Evolutionary conservation across 2,797 vertebrate genomes (phyloP), one percentile per base, ranked within the genome.

Genomic region (Sarcoramphus papa): DNA sequence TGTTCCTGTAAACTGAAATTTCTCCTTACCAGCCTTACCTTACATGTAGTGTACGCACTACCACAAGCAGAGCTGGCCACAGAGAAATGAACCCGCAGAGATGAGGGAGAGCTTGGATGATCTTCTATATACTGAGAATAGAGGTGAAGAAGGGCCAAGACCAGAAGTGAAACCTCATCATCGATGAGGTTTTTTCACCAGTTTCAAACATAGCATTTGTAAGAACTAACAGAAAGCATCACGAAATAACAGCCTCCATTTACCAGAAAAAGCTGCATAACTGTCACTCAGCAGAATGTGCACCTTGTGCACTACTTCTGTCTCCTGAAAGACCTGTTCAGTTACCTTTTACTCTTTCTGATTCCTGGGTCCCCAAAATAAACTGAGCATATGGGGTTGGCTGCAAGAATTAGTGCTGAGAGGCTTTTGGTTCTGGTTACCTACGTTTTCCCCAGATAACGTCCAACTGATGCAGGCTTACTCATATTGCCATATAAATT

Each of bases 31-130:
- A 56, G 43, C 12, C 21, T 56, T 50, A 73, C 41, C 47, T 60
- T 50, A n/a, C 6, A 63, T 6, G 37, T 30, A 50, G 24, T 3
- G 1, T 37, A 62, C 0, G 1, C 16, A n/a, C 28, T 88, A 53
- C 12, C 60, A 63, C 37, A 74, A 84, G 68, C 62, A 85, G 33
- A 79, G 25, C 30, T 79, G 54, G 24, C 30, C 28, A 74, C 54
- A 63, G 43, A 74, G 45, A 92, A 63, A 80, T 47, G 15, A 86
- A 72, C 30, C 25, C 78, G 37, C 41, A 45, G 65, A 60, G n/a
- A 63, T 17, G 14, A 90, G 33, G 10, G 13, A 77, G 12, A 67
- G 21, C 41, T 77, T 72, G 53, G 33, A 60, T 62, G 30, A 35
- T 35, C 35, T n/a, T 22, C 13, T 22, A 35, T 37, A 27, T 40